These are phyloP conservation scores for Oligia strigilis DNA, from an alignment of 2,888 invertebrate genomes.

Conservation along the genomic window DNA sequence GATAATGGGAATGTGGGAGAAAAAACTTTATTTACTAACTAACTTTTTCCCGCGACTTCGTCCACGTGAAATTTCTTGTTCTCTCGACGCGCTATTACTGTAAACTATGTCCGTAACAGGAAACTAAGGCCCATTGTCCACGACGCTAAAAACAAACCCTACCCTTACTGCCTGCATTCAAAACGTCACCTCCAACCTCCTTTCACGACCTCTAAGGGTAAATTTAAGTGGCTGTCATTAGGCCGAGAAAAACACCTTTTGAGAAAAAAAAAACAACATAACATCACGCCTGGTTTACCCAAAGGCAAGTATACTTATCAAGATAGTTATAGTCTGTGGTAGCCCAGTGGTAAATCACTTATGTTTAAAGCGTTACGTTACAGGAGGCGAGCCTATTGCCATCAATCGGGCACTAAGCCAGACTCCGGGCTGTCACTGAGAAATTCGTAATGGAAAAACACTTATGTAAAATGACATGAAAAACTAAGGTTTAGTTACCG, in stretches of 20 bases:
- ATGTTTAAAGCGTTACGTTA: not conserved
- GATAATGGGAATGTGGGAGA: not conserved
- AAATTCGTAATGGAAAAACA: not conserved
- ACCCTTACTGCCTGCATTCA: too few species aligned
- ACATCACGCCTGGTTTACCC: not conserved
- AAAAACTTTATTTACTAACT: not conserved
- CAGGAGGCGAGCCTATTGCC: not conserved
- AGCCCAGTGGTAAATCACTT: not conserved
- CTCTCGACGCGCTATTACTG: too few species aligned
- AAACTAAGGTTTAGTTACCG: not conserved
- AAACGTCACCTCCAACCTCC: not conserved
- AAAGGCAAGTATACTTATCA: not conserved
- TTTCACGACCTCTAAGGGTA: not conserved
- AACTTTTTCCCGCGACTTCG: not conserved
- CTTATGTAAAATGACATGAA: not conserved
- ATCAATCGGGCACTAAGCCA: not conserved
- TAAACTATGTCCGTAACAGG: too few species aligned
- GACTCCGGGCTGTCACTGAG: not conserved
- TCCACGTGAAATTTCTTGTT: not conserved
- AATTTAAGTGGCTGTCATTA: not conserved
- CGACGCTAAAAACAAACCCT: not conserved
- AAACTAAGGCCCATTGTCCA: not conserved
- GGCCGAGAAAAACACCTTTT: too few species aligned
- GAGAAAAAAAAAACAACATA: too few species aligned
- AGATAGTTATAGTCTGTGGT: too few species aligned